Percentiles rank a stretch among this genome's conserved stretches.
phyloP scores from a whole-genome alignment of 2,113 vertebrate species.

The Anolis carolinensis region DNA sequence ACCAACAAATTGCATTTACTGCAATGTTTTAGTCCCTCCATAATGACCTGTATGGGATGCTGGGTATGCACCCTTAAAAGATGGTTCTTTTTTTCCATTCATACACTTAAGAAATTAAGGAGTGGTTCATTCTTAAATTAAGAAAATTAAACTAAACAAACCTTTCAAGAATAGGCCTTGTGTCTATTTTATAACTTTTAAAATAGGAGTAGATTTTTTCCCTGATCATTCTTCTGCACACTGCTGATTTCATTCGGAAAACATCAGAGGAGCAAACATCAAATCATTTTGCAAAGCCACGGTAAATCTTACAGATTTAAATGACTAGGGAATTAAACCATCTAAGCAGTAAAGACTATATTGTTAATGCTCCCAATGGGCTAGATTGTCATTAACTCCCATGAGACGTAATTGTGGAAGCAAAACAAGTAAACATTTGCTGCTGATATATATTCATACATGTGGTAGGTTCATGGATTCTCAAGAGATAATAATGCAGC shows the following conservation, averaged over 20 bases:
- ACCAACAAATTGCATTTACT: too few relatives aligned
- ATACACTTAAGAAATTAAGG: too few relatives aligned
- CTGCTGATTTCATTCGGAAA: background rate
- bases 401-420: background rate
- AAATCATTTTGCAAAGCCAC: background rate
- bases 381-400: background rate
- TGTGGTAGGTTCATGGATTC: background rate
- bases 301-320: conserved; percentile 4
- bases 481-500: background rate
- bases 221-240: background rate
- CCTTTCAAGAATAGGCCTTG: background rate
- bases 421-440: background rate
- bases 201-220: background rate
- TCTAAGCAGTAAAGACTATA: background rate
- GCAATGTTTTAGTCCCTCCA: too few relatives aligned
- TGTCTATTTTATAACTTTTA: background rate
- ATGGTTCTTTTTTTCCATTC: too few relatives aligned
- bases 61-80: too few relatives aligned
- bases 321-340: background rate
- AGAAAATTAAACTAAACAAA: background rate
- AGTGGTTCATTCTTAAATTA: too few relatives aligned
- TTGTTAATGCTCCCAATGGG: conserved; percentile 3
- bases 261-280: background rate
- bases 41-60: too few relatives aligned
- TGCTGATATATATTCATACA: background rate